phyloP scores from a whole-genome alignment of 2,113 vertebrate species.

The Paradisaea rubra region DNA sequence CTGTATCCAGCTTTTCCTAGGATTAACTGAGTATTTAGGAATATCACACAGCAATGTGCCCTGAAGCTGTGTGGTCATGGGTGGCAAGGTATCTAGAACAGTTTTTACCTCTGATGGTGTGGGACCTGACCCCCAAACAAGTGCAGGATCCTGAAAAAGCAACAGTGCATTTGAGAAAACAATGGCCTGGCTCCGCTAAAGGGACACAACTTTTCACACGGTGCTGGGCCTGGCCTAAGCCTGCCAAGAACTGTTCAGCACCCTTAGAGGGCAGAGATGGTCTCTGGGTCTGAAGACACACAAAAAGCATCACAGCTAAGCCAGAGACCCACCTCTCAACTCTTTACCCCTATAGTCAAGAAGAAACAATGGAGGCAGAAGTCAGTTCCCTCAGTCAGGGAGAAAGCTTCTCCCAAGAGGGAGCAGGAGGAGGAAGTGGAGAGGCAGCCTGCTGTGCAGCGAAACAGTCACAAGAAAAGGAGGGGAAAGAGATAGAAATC shows the following conservation, averaged over 20 bases:
- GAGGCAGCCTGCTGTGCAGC: neutral
- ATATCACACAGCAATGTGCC: neutral
- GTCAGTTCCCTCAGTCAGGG: neutral
- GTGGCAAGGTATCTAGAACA: neutral
- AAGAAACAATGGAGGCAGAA: neutral
- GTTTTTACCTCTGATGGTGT: neutral
- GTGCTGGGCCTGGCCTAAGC: neutral
- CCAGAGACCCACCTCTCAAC: neutral
- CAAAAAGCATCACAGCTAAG: neutral
- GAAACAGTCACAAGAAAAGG: neutral
- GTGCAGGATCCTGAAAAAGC: neutral
- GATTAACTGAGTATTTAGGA: neutral
- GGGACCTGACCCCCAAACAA: neutral
- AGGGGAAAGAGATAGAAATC: neutral
- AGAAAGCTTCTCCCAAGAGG: neutral
- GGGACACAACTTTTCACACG: accelerated
- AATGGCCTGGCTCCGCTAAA: neutral
- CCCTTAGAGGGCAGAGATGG: neutral
- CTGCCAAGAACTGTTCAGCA: neutral
- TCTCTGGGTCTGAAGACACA: neutral
- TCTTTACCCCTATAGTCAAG: neutral
- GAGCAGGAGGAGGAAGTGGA: neutral
- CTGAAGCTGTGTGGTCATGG: neutral
- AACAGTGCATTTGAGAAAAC: neutral
- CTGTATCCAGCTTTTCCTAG: neutral